Evolutionary conservation across 2,888 invertebrate genomes (phyloP), one percentile per base, ranked within the genome.

Genomic region (Lochmaea capreae): DNA sequence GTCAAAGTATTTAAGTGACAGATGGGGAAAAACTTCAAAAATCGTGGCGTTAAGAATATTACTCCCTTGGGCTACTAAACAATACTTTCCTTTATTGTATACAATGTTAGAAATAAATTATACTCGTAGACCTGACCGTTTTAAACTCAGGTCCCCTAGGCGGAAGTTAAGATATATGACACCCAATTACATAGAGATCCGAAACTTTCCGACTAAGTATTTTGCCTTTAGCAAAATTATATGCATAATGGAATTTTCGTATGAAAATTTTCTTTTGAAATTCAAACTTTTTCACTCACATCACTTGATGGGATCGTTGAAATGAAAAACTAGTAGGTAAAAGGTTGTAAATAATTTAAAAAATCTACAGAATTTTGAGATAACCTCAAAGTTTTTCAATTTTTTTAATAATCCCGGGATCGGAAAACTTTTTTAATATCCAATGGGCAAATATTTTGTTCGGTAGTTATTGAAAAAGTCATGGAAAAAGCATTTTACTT

Each of bases 181-280:
- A 58, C 58, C 58, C 58, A 58, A 58, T 58, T 58, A 58, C 11
- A 26, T 22, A 22, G 14, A 58, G 26, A 26, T 26, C 58, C 12
- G 2, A 58, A 58, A 58, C 58, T 58, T 58, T 9, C 26, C 12
- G 58, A 58, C 26, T 22, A n/a, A n/a, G n/a, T n/a, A 58, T 26
- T 58, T 58, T 1, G 58, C 14, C 22, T 18, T 22, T 26, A 9
- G 26, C 26, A 58, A 12, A 58, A 58, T 58, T 58, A 58, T 10
- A 58, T 26, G 58, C 58, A 58, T 58, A 22, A 58, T 26, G 58
- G 58, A 26, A 58, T 26, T 58, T 26, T 22, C 26, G 58, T 11
- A 26, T n/a, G 22, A 58, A 11, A 58, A 1, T n/a, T n/a, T 12
- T 58, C n/a, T 58, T 26, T 22, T 26, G 49, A 49, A 49, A n/a